phyloP scores from a whole-genome alignment of 2,797 vertebrate genomes.

The Lepidocolaptes lacrymiger region DNA sequence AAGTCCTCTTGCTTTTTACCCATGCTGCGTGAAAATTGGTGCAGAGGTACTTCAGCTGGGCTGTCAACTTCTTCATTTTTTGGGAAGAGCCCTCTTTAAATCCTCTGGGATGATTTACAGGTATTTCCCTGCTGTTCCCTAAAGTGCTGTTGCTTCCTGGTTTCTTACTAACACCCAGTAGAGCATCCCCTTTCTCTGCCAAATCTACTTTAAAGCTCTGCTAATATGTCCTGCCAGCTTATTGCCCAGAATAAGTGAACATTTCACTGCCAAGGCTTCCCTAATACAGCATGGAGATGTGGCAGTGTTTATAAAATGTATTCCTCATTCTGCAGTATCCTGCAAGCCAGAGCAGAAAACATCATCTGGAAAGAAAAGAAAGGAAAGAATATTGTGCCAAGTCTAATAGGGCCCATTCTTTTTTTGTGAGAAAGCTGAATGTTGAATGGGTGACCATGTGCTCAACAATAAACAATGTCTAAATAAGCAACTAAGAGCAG shows the following conservation, averaged over 20 bases:
- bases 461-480: neutral
- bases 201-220: neutral
- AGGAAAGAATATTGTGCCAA: neutral
- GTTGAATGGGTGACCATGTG: neutral
- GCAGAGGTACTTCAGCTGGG: neutral
- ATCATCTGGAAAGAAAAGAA: neutral
- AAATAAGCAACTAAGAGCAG: neutral
- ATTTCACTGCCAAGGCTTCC: neutral
- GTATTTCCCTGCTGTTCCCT: neutral
- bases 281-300: neutral
- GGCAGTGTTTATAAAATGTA: slow-evolving; percentile 17
- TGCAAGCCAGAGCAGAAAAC: slow-evolving; percentile 31
- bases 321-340: slow-evolving; percentile 14
- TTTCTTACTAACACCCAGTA: neutral
- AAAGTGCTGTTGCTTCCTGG: neutral
- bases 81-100: neutral
- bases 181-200: neutral
- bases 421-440: neutral
- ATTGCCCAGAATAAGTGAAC: neutral
- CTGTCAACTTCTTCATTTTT: neutral
- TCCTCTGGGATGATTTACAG: neutral
- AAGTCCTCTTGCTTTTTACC: neutral
- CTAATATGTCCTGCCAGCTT: neutral
- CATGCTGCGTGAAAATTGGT: neutral
- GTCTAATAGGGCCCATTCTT: neutral